Base-by-base conservation (phyloP, 1,140 invertebrate species). In the Heliothis virescens region DNA sequence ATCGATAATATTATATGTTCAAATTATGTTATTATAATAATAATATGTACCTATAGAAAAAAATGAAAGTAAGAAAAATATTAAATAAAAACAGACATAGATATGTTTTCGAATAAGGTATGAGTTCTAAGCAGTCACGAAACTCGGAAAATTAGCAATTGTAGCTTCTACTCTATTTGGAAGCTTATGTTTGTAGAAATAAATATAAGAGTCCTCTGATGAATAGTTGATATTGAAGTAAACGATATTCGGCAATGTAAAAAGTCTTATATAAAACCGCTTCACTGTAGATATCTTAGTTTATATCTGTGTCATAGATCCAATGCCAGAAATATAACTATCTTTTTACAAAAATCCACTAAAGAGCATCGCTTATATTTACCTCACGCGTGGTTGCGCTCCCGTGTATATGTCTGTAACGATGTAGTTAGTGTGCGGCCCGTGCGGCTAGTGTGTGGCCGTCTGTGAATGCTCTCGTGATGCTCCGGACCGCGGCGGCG, bases 261-360 rank as follows among this genome's bases (percentile, higher is more conserved):
- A 94, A 94, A 94, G 93, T 94, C 93, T 94, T 94, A n/a, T 92
- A 94, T 94, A 94, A 94, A 94, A 94, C n/a, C 93, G 93, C 93
- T 94, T 94, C n/a, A 94, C 91, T 94, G n/a, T 94, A 94, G 93
- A 94, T 94, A 94, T 94, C 93, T 94, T 94, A 94, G 93, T 94
- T 94, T 94, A 94, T 94, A 94, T 94, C n/a, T 94, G 93, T 94
- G 93, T 94, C 93, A 94, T 94, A 94, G 92, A n/a, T 94, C 93
- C 92, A 94, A 94, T 94, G 93, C 93, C 93, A 94, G 94, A 94
- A 94, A 94, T 94, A 94, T 94, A 94, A 94, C 93, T 94, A 94
- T 94, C 93, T 94, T 94, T 94, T 94, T 94, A 94, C 91, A 94
- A 94, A 94, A 94, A 94, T 93, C 90, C 92, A n/a, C 85, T 90